These are phyloP conservation scores for Acanthosepion pharaonis DNA, from an alignment of 2,888 invertebrate genomes.

Conservation along the genomic window DNA sequence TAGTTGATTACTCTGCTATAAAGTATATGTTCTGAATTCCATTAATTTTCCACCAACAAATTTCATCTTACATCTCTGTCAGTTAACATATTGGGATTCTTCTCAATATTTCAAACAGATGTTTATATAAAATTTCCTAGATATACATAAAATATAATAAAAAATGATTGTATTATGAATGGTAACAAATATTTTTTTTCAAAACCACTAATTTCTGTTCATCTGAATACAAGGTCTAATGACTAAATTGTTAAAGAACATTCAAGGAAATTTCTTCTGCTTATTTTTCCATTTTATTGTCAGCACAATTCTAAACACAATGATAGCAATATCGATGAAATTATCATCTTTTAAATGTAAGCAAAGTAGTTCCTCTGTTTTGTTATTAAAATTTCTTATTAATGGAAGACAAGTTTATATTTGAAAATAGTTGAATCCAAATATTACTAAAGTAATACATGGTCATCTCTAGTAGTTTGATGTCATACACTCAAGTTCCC, in stretches of 20 bases:
- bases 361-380: not conserved
- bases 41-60: not conserved
- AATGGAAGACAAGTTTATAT: constrained; percentile 6
- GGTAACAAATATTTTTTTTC: not conserved
- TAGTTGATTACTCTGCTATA: not conserved
- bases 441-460: not conserved
- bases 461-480: not conserved
- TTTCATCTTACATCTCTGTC: not conserved
- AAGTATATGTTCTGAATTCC: not conserved
- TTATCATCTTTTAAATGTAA: not conserved
- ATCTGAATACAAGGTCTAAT: not conserved
- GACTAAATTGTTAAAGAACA: constrained; percentile 1
- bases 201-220: not conserved
- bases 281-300: not conserved
- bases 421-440: not conserved
- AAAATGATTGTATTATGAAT: not conserved
- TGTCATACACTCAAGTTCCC: not conserved
- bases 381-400: not conserved
- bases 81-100: not conserved
- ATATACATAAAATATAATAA: not conserved
- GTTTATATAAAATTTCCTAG: not conserved
- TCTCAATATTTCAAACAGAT: not conserved
- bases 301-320: not conserved
- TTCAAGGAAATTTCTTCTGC: not conserved
- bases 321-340: not conserved